Base-by-base conservation (phyloP, 2,113 vertebrate species). In the Dicaeum eximium region DNA sequence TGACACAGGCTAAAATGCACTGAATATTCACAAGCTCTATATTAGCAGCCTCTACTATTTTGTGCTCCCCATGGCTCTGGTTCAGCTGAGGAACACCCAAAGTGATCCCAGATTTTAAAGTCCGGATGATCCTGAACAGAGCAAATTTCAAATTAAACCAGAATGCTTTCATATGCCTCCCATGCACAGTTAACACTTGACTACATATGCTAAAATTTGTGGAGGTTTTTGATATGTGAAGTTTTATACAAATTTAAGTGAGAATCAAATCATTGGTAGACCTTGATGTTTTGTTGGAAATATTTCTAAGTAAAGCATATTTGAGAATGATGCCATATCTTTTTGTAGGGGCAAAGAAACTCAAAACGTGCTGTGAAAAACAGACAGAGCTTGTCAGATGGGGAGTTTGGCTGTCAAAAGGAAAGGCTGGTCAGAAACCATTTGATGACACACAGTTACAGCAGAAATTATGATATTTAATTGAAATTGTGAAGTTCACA, bases 1-100 rank as follows among this genome's bases (percentile, higher is more conserved):
- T 93, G 88, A 93, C 78, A 94, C 13, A 89, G 85, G 88, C 65
- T 93, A 92, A 93, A 96, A 81, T 83, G 82, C 57, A 71, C 84
- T 88, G 92, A 96, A 92, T 96, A 97, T 94, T 93, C 82, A 86
- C 87, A 91, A 94, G 78, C 81, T 87, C 84, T 96, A 2, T 87
- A 88, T 95, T 94, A 96, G 53, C 80, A 94, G 50, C 50, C 87
- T 87, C 62, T 69, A 67, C 64, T 47, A 56, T 80, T 83, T 54
- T 92, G 60, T 57, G 57, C 80, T 95, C 82, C 58, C 91, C 10
- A 2, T 53, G 78, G 67, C 87, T 87, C n/a, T 2, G 7, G 33
- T 90, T 96, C 90, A 91, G 82, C 65, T 77, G 92, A 97, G 78
- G 92, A 96, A 96, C 85, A 96, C 88, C 94, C 94, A 93, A 91